Conservation (phyloP, 2,113 vertebrate species). For the Drymodes brunneopygia region DNA sequence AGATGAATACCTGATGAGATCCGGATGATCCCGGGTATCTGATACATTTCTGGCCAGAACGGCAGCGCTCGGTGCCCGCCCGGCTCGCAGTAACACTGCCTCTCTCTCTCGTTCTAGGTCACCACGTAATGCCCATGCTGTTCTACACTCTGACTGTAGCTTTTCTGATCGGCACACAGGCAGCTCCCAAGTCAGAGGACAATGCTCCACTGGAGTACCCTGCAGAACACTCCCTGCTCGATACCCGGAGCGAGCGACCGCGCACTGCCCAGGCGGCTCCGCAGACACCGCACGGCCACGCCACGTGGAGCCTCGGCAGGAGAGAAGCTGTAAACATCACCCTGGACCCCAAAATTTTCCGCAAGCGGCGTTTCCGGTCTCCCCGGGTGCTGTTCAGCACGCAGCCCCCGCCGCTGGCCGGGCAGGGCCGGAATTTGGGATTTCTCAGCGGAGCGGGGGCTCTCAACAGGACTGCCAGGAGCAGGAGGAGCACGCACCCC, state of each 20-base stretch:
- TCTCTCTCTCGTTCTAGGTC: constrained; percentile 70
- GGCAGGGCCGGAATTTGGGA: constrained; percentile 63
- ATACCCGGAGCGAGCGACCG: constrained; percentile 55
- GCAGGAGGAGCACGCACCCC: constrained; percentile 76
- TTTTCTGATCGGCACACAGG: constrained; percentile 93
- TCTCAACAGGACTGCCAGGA: constrained; percentile 74
- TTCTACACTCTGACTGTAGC: constrained; percentile 95
- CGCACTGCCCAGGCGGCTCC: constrained; percentile 62
- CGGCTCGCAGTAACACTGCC: background rate
- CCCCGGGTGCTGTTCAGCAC: constrained; percentile 93
- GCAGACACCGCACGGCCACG: constrained; percentile 53
- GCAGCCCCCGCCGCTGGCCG: constrained; percentile 70
- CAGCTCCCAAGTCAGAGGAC: constrained; percentile 87
- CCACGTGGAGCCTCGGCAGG: constrained; percentile 5
- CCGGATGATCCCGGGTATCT: background rate
- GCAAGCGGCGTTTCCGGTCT: constrained; percentile 82
- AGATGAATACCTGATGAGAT: constrained; percentile 4
- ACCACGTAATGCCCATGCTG: constrained; percentile 92
- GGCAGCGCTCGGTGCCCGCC: background rate
- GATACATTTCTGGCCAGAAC: background rate
- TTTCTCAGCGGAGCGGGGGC: constrained; percentile 32
- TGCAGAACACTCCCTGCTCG: constrained; percentile 56
- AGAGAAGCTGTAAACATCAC: constrained; percentile 74
- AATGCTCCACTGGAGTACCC: constrained; percentile 77
- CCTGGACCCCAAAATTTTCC: constrained; percentile 89